Conservation (phyloP, 2,113 vertebrate genomes). For the Heliornis fulica region DNA sequence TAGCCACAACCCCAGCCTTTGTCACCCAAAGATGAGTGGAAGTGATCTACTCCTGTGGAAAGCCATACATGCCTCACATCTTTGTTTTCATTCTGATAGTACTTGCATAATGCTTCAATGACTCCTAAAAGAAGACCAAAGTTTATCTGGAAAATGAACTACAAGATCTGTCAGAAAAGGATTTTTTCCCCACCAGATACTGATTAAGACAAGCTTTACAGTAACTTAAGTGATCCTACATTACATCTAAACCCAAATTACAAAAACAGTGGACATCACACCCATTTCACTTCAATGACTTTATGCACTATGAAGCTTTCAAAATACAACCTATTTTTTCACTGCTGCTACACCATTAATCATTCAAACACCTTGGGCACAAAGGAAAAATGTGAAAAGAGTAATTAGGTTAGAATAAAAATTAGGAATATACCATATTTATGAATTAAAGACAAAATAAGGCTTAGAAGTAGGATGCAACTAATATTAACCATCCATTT, state of each 20-base stretch:
- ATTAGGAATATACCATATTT: too few relatives aligned
- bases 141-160: background rate
- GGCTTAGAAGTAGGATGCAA: background rate
- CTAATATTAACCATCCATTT: background rate
- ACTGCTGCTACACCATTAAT: background rate
- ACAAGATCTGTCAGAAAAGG: background rate
- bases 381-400: background rate
- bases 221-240: background rate
- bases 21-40: constrained; percentile 85
- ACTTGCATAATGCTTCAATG: constrained; percentile 75
- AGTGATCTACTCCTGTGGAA: constrained; percentile 85
- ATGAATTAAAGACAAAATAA: too few relatives aligned
- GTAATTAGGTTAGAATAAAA: background rate
- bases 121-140: constrained; percentile 73
- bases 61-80: constrained; percentile 87
- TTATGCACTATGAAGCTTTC: background rate
- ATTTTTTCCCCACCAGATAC: background rate
- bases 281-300: background rate
- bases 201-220: background rate
- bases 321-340: background rate
- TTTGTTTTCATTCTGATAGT: constrained; percentile 78
- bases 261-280: background rate
- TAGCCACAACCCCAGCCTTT: constrained; percentile 96
- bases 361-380: background rate
- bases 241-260: background rate